Evolutionary conservation across 2,888 invertebrate species (phyloP), one percentile per base, ranked within the genome.

Genomic region (Napeogenes inachia): DNA sequence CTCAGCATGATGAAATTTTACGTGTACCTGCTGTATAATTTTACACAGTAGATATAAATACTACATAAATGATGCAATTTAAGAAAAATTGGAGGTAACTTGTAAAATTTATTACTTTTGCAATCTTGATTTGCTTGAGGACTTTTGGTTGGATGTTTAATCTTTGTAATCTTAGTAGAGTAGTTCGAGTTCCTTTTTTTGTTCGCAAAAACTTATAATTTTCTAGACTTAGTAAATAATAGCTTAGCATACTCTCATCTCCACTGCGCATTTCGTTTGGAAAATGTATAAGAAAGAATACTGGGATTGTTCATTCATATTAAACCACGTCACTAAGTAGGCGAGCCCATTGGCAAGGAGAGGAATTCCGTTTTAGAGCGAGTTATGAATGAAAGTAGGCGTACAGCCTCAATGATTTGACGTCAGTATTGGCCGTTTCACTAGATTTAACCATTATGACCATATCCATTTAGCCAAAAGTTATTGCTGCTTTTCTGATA

Each of bases 341-440:
- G 62, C 59, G 62, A 59, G 53, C 46, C 59, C 58, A 64, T 66
- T 66, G 64, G 62, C 68, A 66, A 56, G 53, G 45, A 32, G 55
- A 38, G 61, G 56, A 64, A 61, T 59, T 61, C 46, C 42, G 46
- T 54, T 56, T 59, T 42, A 53, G 46, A 53, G 62, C 54, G 60
- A 42, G 45, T 62, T 59, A 57, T 69, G 66, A 70, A 68, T 68
- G 66, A 57, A 38, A 63, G 60, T 61, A 61, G 38, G 54, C 63
- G 59, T 55, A 68, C 63, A 60, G 66, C 50, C 45, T 68, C 61
- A 67, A 67, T 69, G 68, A 45, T 46, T 45, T 67, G 66, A 70
- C 67, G 67, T 70, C 64, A 62, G 45, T 13, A 45, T 55, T 59
- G 57, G 57, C 57, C 62, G 8, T 21, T 50, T 30, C 8, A 30